Conservation (phyloP, 1,140 invertebrate genomes). For the Neotoxoptera formosana region DNA sequence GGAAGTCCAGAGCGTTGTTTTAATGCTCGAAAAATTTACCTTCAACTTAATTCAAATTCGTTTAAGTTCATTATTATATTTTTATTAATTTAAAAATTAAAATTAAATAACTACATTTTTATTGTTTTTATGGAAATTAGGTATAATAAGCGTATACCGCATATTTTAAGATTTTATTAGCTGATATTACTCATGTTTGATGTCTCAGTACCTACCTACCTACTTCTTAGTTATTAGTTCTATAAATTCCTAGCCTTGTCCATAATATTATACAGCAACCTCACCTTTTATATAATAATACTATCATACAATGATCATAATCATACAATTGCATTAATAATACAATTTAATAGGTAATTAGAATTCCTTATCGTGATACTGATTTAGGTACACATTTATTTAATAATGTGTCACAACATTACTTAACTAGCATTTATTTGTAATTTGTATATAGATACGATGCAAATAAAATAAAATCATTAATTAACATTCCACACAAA, state of each 20-base stretch:
- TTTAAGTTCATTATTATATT: not conserved
- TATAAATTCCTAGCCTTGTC: not conserved
- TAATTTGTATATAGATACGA: not conserved
- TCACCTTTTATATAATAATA: not conserved
- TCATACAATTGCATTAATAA: not conserved
- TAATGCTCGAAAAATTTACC: too few species aligned
- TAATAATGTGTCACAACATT: not conserved
- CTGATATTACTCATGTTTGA: not conserved
- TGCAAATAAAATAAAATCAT: not conserved
- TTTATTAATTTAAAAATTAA: not conserved
- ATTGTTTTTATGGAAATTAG: not conserved
- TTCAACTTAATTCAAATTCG: not conserved
- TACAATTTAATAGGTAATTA: not conserved
- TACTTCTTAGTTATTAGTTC: not conserved
- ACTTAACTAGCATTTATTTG: not conserved
- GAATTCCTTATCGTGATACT: not conserved
- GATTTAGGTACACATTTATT: not conserved
- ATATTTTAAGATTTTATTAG: not conserved
- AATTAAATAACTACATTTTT: not conserved
- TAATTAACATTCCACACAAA: not conserved
- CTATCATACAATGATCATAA: not conserved
- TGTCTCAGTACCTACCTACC: too few species aligned
- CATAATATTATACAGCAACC: not conserved
- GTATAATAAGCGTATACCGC: not conserved
- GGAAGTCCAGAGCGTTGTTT: too few species aligned